These are phyloP conservation scores for Mus caroli DNA, from an alignment of 2,797 vertebrate genomes.

Conservation along the genomic window DNA sequence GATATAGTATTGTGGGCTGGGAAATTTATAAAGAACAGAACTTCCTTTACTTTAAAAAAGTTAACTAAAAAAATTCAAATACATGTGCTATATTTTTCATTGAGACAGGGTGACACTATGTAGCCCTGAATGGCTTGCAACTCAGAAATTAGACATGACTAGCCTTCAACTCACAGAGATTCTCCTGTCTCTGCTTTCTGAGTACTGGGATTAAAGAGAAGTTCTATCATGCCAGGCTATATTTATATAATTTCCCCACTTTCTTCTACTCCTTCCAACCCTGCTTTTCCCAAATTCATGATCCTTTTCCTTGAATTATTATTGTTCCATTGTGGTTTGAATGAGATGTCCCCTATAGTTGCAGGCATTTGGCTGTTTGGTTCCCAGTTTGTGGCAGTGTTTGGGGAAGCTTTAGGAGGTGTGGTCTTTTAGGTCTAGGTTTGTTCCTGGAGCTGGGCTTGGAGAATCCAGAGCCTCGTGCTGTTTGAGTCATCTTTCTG, in stretches of 20 bases:
- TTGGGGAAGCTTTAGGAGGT: not conserved
- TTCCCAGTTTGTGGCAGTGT: not conserved
- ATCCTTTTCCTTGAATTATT: not conserved
- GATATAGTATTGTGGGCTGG: not conserved
- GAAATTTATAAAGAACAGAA: not conserved
- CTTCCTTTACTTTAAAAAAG: too few species aligned
- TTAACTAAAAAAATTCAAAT: too few species aligned
- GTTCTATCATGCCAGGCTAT: not conserved
- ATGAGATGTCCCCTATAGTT: not conserved
- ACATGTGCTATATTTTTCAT: not conserved
- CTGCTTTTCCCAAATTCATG: not conserved
- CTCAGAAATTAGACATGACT: too few species aligned
- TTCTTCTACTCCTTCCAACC: not conserved
- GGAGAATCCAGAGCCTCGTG: not conserved
- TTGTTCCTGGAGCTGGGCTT: not conserved
- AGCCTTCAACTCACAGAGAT: not conserved
- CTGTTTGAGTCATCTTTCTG: not conserved
- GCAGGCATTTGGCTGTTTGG: not conserved
- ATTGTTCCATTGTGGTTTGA: not conserved
- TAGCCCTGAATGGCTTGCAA: too few species aligned
- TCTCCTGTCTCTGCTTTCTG: not conserved
- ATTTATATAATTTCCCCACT: not conserved
- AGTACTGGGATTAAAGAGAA: not conserved
- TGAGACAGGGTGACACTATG: not conserved
- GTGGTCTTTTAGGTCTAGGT: not conserved